These are phyloP conservation scores for Larimichthys polyactis DNA, from an alignment of 2,113 vertebrate species.

Conservation along the genomic window DNA sequence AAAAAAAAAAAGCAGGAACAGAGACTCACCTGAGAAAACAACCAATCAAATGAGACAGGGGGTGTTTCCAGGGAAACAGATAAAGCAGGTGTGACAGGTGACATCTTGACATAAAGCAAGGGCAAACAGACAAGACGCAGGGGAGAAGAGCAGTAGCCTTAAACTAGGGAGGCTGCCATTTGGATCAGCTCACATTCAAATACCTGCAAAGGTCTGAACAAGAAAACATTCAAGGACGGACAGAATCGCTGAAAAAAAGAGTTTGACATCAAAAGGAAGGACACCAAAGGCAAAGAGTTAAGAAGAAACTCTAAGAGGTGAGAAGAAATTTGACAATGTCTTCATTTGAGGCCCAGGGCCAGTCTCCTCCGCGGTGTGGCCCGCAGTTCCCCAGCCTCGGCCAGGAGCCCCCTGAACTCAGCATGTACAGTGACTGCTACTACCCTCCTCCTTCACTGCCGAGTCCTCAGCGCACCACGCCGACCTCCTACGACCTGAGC, in stretches of 20 bases:
- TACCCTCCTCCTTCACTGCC: constrained; percentile 93
- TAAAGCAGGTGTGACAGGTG: constrained; percentile 84
- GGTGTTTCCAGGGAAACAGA: constrained; percentile 79
- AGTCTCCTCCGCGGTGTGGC: constrained; percentile 93
- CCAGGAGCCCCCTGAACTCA: constrained; percentile 97
- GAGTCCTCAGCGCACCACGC: constrained; percentile 90
- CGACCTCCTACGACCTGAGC: constrained; percentile 89
- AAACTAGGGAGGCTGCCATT: background rate
- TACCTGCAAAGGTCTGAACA: constrained; percentile 8
- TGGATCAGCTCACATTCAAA: constrained; percentile 14
- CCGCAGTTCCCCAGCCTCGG: constrained; percentile 96
- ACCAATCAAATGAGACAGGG: constrained; percentile 75
- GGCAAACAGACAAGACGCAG: constrained; percentile 64
- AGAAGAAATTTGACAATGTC: constrained; percentile 87
- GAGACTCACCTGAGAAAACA: constrained; percentile 67
- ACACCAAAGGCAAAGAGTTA: constrained; percentile 19
- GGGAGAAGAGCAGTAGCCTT: constrained; percentile 15
- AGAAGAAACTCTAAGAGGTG: constrained; percentile 49
- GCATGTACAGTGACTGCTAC: constrained; percentile 94
- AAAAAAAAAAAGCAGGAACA: constrained; percentile 28
- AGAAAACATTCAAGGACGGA: background rate
- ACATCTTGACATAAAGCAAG: constrained; percentile 81
- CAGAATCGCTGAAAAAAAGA: background rate
- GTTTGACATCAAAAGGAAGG: constrained; percentile 13
- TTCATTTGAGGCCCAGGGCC: constrained; percentile 90